Conservation (phyloP, 2,113 vertebrate genomes). For the Perccottus glenii region DNA sequence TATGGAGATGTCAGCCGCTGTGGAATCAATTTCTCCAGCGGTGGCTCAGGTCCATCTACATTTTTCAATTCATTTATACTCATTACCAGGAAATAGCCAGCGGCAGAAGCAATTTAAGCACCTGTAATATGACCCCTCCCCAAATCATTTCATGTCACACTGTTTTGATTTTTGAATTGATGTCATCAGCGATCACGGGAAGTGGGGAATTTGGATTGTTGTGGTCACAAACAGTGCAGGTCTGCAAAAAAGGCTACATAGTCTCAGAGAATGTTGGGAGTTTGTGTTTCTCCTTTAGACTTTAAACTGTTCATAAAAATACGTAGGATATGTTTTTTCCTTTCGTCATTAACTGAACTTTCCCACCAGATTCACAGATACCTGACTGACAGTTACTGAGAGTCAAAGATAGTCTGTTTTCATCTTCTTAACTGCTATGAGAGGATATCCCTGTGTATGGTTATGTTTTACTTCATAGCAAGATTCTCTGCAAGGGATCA, state of each 20-base stretch:
- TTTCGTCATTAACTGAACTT: too few species aligned
- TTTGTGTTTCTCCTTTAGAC: too few species aligned
- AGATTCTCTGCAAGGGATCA: too few species aligned
- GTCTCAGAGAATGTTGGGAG: neutral
- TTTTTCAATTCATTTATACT: constrained; percentile 76
- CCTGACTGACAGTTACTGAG: too few species aligned
- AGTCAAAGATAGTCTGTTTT: too few species aligned
- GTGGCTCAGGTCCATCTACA: constrained; percentile 58
- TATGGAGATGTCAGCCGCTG: constrained; percentile 45
- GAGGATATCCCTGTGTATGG: too few species aligned
- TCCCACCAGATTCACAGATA: too few species aligned
- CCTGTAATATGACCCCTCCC: constrained; percentile 60
- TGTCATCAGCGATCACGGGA: constrained; percentile 46
- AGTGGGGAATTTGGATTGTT: constrained; percentile 36
- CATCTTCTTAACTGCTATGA: too few species aligned
- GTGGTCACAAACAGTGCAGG: constrained; percentile 28
- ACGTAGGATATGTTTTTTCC: too few species aligned
- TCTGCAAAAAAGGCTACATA: constrained; percentile 7
- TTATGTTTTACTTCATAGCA: too few species aligned
- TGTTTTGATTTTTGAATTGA: constrained; percentile 63
- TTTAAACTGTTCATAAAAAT: too few species aligned
- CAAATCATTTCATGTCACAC: constrained; percentile 62
- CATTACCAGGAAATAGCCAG: constrained; percentile 67
- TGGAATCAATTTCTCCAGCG: constrained; percentile 66
- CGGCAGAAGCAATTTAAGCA: constrained; percentile 64